phyloP scores from a whole-genome alignment of 2,888 invertebrate species.

The Tetranychus piercei region DNA sequence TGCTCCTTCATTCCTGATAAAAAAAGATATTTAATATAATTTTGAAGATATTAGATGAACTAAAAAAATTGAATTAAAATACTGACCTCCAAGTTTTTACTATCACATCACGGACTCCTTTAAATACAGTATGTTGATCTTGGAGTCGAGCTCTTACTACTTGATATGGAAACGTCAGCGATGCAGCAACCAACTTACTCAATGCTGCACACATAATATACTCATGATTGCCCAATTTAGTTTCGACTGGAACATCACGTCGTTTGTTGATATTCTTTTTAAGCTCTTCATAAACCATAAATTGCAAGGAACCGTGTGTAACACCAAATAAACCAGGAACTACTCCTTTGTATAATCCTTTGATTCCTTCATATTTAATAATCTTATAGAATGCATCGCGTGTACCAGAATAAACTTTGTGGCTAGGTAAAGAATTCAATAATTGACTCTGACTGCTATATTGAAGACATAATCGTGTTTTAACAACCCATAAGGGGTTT shows the following conservation, averaged over 20 bases:
- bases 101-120: slow-evolving; percentile 36
- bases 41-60: no score
- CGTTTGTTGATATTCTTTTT: slow-evolving; percentile 74
- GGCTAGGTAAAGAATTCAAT: slow-evolving; percentile 24
- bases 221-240: slow-evolving; percentile 67
- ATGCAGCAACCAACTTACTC: slow-evolving; percentile 73
- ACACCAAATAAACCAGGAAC: slow-evolving; percentile 93
- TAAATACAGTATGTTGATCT: slow-evolving; percentile 77
- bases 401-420: slow-evolving; percentile 67
- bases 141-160: slow-evolving; percentile 87
- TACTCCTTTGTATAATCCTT: slow-evolving; percentile 69
- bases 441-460: slow-evolving; percentile 42
- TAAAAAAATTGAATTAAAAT: not conserved
- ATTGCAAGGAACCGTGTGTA: slow-evolving; percentile 93
- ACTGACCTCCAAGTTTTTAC: slow-evolving; percentile 34
- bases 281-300: slow-evolving; percentile 97
- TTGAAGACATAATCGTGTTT: slow-evolving; percentile 87
- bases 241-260: slow-evolving; percentile 58
- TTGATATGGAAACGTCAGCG: slow-evolving; percentile 83
- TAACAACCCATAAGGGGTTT: slow-evolving; percentile 98
- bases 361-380: slow-evolving; percentile 67
- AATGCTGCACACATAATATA: slow-evolving; percentile 79
- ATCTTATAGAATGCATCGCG: slow-evolving; percentile 74
- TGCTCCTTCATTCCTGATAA: slow-evolving; percentile 52
- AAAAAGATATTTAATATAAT: not conserved